Evolutionary conservation across 2,797 vertebrate species (phyloP), one percentile per base, ranked within the genome.

Genomic region (Discoglossus pictus): DNA sequence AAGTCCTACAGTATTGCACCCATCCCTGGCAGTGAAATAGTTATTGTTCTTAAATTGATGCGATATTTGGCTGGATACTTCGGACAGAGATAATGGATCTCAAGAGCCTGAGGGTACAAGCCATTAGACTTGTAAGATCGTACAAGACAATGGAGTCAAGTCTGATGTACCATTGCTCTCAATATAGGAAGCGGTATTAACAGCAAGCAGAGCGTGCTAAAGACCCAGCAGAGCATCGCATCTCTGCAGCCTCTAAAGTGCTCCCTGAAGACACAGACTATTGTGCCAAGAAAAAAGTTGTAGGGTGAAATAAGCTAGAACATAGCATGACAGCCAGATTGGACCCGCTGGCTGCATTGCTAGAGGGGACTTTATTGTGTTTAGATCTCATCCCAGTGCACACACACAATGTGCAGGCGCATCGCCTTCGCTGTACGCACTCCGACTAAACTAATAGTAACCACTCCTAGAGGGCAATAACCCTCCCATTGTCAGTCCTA

Each of bases 171-270:
- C 20, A 16, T 27, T 59, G 52, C 21, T 21, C 68, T 58, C 7
- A 44, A 58, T 71, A 44, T 61, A 56, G 43, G 53, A 47, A 13
- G 31, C 50, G 25, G 54, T 21, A 71, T 65, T 71, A 25, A 39
- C 27, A 40, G 53, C 44, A 59, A 38, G 43, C 38, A 20, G 35
- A 52, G 44, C 68, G 44, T 65, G 61, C 8, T 51, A 31, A 71
- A 51, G 13, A 21, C 25, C 20, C 68, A 31, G 16, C 16, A n/a
- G 61, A 43, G 51, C 36, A 16, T 48, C 21, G 35, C 43, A 4
- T 59, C 21, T 21, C 23, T 11, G 21, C 12, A 25, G 55, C 3
- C 9, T 59, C 39, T 43, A 13, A 59, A 71, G 53, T 71, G 43
- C 7, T 43, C 68, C 68, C 61, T 39, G 25, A 55, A 44, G 68